These are phyloP conservation scores for Ochropleura plecta DNA, from an alignment of 2,888 invertebrate genomes.

Conservation along the genomic window DNA sequence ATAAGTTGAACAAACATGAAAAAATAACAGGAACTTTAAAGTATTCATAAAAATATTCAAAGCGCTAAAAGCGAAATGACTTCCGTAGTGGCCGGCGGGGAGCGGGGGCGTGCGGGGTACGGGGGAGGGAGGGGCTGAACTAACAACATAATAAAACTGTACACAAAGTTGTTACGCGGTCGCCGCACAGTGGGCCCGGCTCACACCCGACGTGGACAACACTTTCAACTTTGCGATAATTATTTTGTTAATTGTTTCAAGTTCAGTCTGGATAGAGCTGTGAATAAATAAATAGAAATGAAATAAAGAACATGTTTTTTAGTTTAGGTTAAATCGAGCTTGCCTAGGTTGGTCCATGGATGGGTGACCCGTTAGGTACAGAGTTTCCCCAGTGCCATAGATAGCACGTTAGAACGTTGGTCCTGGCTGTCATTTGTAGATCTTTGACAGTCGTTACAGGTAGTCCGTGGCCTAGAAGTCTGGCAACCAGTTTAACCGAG, in stretches of 20 bases:
- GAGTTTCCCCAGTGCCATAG: no score
- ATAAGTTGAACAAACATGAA: constrained; percentile 35
- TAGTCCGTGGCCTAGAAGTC: no score
- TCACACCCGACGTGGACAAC: constrained; percentile 30
- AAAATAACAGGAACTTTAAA: constrained; percentile 35
- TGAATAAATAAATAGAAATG: not conserved
- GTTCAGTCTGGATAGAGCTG: not conserved
- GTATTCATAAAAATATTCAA: constrained; percentile 48
- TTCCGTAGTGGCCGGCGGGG: constrained; percentile 27
- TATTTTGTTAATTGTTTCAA: constrained; percentile 50
- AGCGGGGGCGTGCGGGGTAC: not conserved
- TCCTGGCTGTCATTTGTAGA: no score
- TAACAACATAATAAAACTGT: constrained; percentile 55
- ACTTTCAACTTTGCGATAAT: constrained; percentile 31
- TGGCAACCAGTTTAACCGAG: no score
- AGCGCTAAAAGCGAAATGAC: constrained; percentile 46
- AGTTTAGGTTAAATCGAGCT: no score
- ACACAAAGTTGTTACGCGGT: constrained; percentile 37
- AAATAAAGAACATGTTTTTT: not conserved
- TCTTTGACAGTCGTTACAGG: no score
- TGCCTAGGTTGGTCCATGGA: no score
- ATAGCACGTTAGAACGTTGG: no score
- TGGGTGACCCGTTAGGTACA: no score
- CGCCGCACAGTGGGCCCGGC: constrained; percentile 40
- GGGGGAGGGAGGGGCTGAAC: constrained; percentile 6